Percentiles rank a stretch among this genome's conserved stretches.
Conservation (phyloP, 37 sponge, comb jelly and placozoan genomes). For the Eunapius fragilis region DNA sequence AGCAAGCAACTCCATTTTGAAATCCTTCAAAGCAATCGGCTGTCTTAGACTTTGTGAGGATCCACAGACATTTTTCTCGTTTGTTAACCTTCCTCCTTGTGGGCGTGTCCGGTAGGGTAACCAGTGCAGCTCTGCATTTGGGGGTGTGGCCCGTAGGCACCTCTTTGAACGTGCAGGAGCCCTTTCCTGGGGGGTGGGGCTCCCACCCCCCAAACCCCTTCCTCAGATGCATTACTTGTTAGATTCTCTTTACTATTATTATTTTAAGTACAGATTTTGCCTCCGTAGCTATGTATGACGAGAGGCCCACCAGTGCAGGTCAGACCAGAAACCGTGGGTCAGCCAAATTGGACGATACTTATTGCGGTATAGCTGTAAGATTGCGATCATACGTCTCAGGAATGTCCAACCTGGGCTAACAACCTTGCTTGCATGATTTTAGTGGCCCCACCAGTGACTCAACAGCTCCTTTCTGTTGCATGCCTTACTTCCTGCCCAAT, state of each 20-base stretch:
- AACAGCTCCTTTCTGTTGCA: conserved; percentile 21
- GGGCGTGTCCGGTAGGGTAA: background rate
- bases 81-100: background rate
- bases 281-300: conserved; percentile 5
- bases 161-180: background rate
- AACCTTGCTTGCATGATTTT: conserved; percentile 43
- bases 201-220: background rate
- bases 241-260: too few species aligned
- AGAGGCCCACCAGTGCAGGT: conserved; percentile 37
- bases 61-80: too few species aligned
- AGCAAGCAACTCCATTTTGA: too few species aligned
- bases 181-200: background rate
- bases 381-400: conserved; percentile 22
- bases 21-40: too few species aligned
- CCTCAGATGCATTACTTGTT: too few species aligned
- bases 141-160: background rate
- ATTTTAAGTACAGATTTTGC: background rate
- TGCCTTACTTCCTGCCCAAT: background rate
- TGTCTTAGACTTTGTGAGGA: too few species aligned
- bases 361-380: background rate
- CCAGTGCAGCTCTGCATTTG: background rate
- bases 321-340: conserved; percentile 19
- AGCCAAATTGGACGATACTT: conserved; percentile 5
- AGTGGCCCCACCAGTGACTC: conserved; percentile 38
- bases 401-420: conserved; percentile 21